phyloP scores from a whole-genome alignment of 2,797 vertebrate species.

The Pantherophis alleghaniensis region DNA sequence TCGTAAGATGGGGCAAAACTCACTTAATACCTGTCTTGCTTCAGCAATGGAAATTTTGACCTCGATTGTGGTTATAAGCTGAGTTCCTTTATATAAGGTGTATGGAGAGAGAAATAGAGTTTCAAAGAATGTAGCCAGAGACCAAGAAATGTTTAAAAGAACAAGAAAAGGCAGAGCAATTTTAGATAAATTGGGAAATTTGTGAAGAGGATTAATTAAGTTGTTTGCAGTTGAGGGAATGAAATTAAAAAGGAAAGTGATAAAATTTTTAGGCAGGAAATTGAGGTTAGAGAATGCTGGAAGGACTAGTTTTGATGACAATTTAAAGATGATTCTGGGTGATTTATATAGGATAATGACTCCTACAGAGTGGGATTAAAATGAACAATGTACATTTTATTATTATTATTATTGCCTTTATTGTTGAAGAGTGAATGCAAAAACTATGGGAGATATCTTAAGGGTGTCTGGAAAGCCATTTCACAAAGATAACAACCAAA shows the following conservation, averaged over 20 bases:
- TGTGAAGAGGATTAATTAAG: neutral
- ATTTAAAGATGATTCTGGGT: neutral
- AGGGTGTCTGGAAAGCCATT: neutral
- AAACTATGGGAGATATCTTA: neutral
- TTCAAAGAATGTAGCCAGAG: neutral
- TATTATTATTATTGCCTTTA: neutral
- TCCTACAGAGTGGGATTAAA: neutral
- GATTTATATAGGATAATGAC: neutral
- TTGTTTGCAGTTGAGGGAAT: neutral
- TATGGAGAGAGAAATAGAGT: neutral
- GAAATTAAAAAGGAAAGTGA: neutral
- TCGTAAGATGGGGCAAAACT: neutral
- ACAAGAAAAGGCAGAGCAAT: neutral
- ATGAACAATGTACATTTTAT: neutral
- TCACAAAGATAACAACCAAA: neutral
- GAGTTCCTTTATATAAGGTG: neutral
- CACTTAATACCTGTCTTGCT: neutral
- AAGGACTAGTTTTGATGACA: neutral
- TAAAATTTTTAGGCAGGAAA: neutral
- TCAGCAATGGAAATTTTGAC: neutral
- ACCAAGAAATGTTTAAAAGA: neutral
- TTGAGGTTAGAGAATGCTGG: neutral
- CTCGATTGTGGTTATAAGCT: neutral
- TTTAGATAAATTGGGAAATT: neutral
- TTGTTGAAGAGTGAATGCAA: neutral